Base-by-base conservation (phyloP, 2,888 invertebrate genomes). In the Philereme transversata region DNA sequence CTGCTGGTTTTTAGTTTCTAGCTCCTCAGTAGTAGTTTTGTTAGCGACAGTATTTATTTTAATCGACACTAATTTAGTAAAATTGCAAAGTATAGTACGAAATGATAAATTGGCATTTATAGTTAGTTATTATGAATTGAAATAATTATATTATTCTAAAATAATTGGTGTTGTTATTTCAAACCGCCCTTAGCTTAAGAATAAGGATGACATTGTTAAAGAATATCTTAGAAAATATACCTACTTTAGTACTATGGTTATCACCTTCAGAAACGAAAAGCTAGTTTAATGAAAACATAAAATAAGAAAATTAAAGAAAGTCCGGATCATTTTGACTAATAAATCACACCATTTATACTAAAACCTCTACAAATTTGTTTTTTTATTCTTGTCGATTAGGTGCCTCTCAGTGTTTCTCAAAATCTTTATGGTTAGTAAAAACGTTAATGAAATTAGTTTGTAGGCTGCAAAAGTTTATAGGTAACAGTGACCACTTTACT, bases 91-190 rank as follows among this genome's bases (percentile, higher is more conserved):
- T 87, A 85, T 88, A 87, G 85, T 87, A 84, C 63, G 79, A 82
- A 83, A 84, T 70, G 73, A 79, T 75, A 82, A 84, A 87, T 86
- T 86, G 89, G 89, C 91, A 89, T 91, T 88, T 90, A 91, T 92
- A 92, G 91, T 90, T 91, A 92, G 91, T 90, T 90, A 91, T 87
- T 90, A 90, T 88, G 82, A 90, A 92, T 91, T 91, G 87, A 91
- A 89, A 90, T 91, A 91, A 91, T 92, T 91, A 92, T 91, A 92
- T 91, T 92, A 92, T 92, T 92, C 91, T 90, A 90, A 92, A 92
- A 91, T 90, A 90, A 86, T 84, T 78, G 76, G 87, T 81, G 78
- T 90, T 91, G 69, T 91, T 82, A 91, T 92, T 91, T 89, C 36
- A 33, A 22, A 43, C 7, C 7, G 10, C 40, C 53, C 44, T 53